A percentile compares a stretch with the other conserved stretches of the same genome.
phyloP scores from a whole-genome alignment of 2,797 vertebrate genomes.

The Semaprochilodus insignis region DNA sequence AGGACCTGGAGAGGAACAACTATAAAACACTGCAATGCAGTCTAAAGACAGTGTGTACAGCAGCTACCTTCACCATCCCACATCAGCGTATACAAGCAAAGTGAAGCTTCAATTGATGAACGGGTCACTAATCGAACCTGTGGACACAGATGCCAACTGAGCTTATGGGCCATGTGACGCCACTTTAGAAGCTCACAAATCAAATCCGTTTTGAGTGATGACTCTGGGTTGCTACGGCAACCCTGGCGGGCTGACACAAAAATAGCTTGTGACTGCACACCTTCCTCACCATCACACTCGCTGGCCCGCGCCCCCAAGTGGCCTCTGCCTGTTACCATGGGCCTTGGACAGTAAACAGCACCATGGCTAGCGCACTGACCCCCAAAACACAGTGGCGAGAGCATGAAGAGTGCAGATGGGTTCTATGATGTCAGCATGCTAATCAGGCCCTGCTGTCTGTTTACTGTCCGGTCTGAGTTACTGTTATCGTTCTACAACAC shows the following conservation, averaged over 20 bases:
- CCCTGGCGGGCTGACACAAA: constrained; percentile 14
- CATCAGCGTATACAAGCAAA: neutral
- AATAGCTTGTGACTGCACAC: constrained; percentile 31
- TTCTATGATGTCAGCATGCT: constrained; percentile 36
- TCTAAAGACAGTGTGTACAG: neutral
- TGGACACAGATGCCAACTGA: neutral
- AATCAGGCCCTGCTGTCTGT: constrained; percentile 13
- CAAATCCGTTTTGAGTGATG: constrained; percentile 31
- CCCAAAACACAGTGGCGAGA: neutral
- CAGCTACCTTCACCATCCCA: neutral
- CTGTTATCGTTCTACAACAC: neutral
- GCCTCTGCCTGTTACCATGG: constrained; percentile 10
- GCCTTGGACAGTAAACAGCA: constrained; percentile 20
- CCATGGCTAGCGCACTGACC: neutral
- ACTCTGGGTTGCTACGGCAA: constrained; percentile 44
- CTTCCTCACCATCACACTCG: neutral
- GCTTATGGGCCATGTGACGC: neutral
- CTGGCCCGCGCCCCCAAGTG: neutral
- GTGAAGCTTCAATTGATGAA: neutral
- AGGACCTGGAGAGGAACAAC: neutral
- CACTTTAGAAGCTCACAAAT: neutral
- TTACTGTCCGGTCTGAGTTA: constrained; percentile 1
- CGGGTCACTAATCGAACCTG: constrained; percentile 7
- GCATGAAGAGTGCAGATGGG: neutral
- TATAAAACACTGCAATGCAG: neutral